These are phyloP conservation scores for Euthynnus affinis DNA, from an alignment of 2,797 vertebrate genomes.

Conservation along the genomic window DNA sequence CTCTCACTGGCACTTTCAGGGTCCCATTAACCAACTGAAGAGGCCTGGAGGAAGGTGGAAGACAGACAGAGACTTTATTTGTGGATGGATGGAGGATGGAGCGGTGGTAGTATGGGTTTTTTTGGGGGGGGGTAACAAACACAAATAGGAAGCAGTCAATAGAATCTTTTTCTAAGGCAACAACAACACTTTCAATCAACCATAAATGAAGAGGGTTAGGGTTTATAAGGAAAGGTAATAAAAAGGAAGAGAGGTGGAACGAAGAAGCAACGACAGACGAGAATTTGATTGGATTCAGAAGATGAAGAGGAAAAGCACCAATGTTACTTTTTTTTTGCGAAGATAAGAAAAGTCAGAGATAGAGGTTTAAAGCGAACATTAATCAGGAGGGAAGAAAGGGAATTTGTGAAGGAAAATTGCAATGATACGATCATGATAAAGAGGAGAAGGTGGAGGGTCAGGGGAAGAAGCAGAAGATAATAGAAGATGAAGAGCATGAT, in stretches of 20 bases:
- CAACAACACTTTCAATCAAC: too few species aligned
- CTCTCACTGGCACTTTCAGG: slow-evolving; percentile 21
- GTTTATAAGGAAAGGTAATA: background rate
- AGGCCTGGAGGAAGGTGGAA: slow-evolving; percentile 13
- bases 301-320: background rate
- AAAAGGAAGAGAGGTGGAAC: background rate
- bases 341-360: background rate
- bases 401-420: background rate
- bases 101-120: background rate
- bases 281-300: background rate
- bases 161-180: too few species aligned
- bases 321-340: background rate
- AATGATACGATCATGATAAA: background rate
- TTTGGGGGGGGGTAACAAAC: background rate
- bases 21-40: slow-evolving; percentile 35
- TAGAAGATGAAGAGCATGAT: background rate
- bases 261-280: background rate
- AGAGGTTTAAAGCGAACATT: background rate
- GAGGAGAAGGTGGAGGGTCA: background rate
- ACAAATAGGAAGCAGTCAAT: too few species aligned
- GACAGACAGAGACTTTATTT: slow-evolving; percentile 20
- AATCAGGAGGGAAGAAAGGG: background rate
- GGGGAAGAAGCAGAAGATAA: background rate
- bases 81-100: background rate
- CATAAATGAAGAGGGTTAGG: too few species aligned